These are phyloP conservation scores for Numenius phaeopus DNA, from an alignment of 2,797 vertebrate species.

Conservation along the genomic window DNA sequence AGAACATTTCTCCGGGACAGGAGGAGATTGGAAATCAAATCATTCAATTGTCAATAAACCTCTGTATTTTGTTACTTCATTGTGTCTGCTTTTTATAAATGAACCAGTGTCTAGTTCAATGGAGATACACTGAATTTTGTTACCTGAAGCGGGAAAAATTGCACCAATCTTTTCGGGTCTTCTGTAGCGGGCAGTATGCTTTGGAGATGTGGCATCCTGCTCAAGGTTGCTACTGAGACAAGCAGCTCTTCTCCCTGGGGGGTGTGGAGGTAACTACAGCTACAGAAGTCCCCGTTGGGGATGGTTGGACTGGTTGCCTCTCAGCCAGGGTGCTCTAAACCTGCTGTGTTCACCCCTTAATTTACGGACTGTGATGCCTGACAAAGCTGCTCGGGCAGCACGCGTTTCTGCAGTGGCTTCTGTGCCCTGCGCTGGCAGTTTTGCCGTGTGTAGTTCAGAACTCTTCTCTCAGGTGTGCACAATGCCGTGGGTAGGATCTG, in stretches of 20 bases:
- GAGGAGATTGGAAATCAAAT: constrained; percentile 7
- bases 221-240: neutral
- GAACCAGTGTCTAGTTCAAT: rapidly evolving
- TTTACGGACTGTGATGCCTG: neutral
- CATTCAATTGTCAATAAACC: constrained; percentile 71
- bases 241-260: neutral
- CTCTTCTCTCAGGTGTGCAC: neutral
- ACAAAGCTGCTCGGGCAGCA: neutral
- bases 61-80: constrained; percentile 64
- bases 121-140: neutral
- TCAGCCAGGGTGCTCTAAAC: neutral
- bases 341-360: neutral
- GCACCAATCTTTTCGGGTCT: neutral
- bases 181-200: neutral
- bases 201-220: neutral
- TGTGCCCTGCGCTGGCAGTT: neutral
- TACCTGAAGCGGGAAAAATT: neutral
- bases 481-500: neutral
- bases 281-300: neutral
- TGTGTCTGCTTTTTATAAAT: neutral
- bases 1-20: neutral
- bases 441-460: neutral
- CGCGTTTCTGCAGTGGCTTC: neutral
- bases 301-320: neutral
- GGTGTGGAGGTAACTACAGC: neutral